A percentile compares a stretch with the other conserved stretches of the same genome.
Conservation (phyloP, 2,113 vertebrate species). For the Osmerus eperlanus region DNA sequence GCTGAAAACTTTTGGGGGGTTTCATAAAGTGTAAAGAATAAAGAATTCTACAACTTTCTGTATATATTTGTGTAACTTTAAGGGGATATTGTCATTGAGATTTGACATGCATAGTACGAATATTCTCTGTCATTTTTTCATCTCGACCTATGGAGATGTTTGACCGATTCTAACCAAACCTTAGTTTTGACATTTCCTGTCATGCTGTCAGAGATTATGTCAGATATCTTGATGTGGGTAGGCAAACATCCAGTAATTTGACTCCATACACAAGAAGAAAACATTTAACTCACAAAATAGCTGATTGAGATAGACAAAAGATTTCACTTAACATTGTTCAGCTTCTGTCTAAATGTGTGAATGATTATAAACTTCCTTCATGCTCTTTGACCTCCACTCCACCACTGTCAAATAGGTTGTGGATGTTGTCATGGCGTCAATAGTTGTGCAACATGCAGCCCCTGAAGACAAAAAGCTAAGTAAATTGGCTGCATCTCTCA, state of each 20-base stretch:
- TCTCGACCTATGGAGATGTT: neutral
- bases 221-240: neutral
- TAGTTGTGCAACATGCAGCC: neutral
- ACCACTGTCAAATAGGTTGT: conserved; percentile 46
- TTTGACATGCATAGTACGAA: neutral
- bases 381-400: neutral
- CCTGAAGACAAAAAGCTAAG: too few species aligned
- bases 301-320: too few species aligned
- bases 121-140: conserved; percentile 1
- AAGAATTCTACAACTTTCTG: neutral
- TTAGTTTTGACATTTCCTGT: conserved; percentile 1
- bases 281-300: neutral
- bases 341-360: too few species aligned
- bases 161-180: neutral
- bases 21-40: neutral
- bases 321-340: too few species aligned
- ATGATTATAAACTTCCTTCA: neutral
- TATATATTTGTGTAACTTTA: neutral
- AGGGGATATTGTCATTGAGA: neutral
- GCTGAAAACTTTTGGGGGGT: neutral
- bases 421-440: conserved; percentile 42
- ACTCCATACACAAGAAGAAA: neutral
- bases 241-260: too few species aligned
- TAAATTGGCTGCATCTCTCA: too few species aligned
- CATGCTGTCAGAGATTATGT: neutral